A percentile compares a stretch with the other conserved stretches of the same genome.
Evolutionary conservation across 2,113 vertebrate genomes (phyloP).

Genomic region (Pygathrix nemaeus): DNA sequence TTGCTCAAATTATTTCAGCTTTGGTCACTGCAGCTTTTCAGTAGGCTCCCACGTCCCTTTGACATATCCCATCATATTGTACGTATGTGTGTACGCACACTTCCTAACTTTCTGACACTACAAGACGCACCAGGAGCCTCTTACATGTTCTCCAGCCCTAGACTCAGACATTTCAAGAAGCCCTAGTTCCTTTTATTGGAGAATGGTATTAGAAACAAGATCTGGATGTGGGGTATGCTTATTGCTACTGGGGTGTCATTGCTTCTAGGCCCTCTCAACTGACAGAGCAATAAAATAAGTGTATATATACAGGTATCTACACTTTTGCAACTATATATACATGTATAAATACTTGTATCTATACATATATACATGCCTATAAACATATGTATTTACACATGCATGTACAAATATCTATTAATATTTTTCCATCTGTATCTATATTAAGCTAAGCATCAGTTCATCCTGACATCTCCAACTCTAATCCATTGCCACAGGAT

Average conservation of each 20-base stretch:
- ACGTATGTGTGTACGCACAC: background rate
- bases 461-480: background rate
- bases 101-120: background rate
- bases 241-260: too few relatives aligned
- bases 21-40: background rate
- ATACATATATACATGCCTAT: background rate
- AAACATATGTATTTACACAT: background rate
- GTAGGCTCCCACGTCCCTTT: background rate
- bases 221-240: too few relatives aligned
- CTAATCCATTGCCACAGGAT: background rate
- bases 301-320: background rate
- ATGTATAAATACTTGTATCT: background rate
- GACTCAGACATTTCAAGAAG: background rate
- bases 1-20: background rate
- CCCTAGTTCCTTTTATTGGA: background rate
- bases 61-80: background rate
- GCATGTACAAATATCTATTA: background rate
- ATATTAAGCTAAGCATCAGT: background rate
- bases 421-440: background rate
- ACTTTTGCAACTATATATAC: background rate
- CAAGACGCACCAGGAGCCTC: background rate
- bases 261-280: too few relatives aligned
- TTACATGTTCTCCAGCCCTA: background rate
- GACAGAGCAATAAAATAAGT: background rate
- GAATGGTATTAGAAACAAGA: background rate